Evolutionary conservation across 2,888 invertebrate species (phyloP).

Genomic region (Candidula unifasciata): DNA sequence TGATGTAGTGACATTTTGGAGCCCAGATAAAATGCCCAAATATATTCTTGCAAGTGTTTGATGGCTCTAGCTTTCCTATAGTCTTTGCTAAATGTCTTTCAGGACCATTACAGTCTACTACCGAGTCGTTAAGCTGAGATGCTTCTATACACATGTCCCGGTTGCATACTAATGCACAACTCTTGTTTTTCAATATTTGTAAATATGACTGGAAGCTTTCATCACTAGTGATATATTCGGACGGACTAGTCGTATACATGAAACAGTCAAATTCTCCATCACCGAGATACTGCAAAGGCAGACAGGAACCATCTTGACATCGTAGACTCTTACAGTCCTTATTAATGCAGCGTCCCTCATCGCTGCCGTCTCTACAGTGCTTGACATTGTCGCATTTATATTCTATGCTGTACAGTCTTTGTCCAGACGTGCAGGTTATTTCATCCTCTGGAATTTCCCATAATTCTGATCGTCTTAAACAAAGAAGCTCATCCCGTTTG

Average conservation of each 20-base stretch:
- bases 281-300: neutral
- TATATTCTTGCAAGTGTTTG: neutral
- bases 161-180: slow-evolving; percentile 11
- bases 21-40: no score
- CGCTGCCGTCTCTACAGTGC: no score
- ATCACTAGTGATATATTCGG: neutral
- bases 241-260: neutral
- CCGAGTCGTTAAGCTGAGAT: neutral
- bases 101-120: neutral
- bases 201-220: neutral
- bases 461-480: neutral
- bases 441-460: no score
- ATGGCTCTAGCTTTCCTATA: neutral
- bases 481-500: neutral
- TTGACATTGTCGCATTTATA: neutral
- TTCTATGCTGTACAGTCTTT: no score
- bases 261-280: slow-evolving; percentile 16
- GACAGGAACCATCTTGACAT: no score
- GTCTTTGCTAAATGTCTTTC: neutral
- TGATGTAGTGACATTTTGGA: no score
- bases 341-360: neutral
- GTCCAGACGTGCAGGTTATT: no score
- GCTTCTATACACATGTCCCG: neutral
- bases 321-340: neutral
- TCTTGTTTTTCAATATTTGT: neutral